These are phyloP conservation scores for Pararge aegeria DNA, from an alignment of 1,140 invertebrate species.

Conservation along the genomic window DNA sequence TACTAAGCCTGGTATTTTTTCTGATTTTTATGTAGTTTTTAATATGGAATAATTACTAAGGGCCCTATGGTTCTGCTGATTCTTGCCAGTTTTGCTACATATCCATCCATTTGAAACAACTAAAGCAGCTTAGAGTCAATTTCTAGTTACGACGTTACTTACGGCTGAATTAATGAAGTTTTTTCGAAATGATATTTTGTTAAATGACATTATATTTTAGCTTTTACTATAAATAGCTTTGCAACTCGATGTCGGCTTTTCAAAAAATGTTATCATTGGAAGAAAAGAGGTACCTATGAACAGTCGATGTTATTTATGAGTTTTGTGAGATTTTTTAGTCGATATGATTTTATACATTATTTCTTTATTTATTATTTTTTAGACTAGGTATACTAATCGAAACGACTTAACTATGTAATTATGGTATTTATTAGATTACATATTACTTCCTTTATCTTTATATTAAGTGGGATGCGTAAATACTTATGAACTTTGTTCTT, in stretches of 20 bases:
- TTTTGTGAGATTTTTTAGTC: conserved; percentile 66
- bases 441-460: conserved; percentile 42
- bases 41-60: conserved; percentile 49
- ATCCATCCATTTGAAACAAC: conserved; percentile 73
- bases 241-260: conserved; percentile 76
- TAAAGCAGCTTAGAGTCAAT: conserved; percentile 55
- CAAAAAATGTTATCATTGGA: conserved; percentile 75
- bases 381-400: conserved; percentile 47
- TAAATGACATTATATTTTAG: conserved; percentile 74
- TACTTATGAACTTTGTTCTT: conserved; percentile 51
- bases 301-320: conserved; percentile 69
- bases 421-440: conserved; percentile 19
- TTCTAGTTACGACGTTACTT: conserved; percentile 53
- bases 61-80: conserved; percentile 54
- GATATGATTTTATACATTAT: conserved; percentile 45
- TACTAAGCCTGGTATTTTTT: conserved; percentile 61
- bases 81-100: conserved; percentile 73
- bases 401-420: conserved; percentile 26
- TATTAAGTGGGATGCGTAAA: conserved; percentile 54
- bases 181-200: conserved; percentile 65
- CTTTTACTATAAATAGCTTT: conserved; percentile 72
- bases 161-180: conserved; percentile 52
- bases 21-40: conserved; percentile 64
- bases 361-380: conserved; percentile 49
- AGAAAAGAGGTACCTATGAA: conserved; percentile 73